Percentiles rank a stretch among this genome's conserved stretches.
phyloP scores from a whole-genome alignment of 1,140 invertebrate genomes.

The Triops cancriformis region DNA sequence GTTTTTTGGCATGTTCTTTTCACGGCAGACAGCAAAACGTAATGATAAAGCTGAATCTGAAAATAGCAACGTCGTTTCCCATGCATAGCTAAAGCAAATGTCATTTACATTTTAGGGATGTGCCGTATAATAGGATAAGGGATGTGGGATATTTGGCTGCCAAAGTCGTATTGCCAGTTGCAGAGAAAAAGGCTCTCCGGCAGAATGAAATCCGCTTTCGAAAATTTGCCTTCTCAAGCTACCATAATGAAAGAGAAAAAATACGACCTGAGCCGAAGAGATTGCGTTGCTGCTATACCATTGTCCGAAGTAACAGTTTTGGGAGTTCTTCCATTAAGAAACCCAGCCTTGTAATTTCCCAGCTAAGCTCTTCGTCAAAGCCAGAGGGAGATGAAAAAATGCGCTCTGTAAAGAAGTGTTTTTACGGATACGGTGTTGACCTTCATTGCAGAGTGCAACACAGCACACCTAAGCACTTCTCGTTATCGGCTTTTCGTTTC shows the following conservation, averaged over 20 bases:
- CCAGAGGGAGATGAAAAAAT: not conserved
- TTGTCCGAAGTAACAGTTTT: not conserved
- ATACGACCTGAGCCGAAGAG: not conserved
- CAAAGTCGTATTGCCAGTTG: not conserved
- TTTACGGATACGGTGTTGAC: not conserved
- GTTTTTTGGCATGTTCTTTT: not conserved
- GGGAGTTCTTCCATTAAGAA: not conserved
- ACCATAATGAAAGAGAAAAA: not conserved
- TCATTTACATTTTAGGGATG: not conserved
- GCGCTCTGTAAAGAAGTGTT: not conserved
- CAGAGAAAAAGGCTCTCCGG: not conserved
- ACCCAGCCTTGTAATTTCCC: not conserved
- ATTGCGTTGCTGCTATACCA: not conserved
- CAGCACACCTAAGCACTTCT: conserved; percentile 2
- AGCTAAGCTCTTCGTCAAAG: not conserved
- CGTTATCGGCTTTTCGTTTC: not conserved
- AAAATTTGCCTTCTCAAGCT: not conserved
- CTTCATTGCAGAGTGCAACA: not conserved
- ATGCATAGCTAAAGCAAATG: not conserved
- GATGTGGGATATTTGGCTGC: not conserved
- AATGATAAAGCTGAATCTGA: not conserved
- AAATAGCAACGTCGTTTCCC: not conserved
- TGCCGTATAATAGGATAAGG: not conserved
- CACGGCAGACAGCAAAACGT: not conserved
- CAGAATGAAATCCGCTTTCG: not conserved